Evolutionary conservation across 2,113 vertebrate genomes (phyloP).

Genomic region (Gnathochromis pfefferi): DNA sequence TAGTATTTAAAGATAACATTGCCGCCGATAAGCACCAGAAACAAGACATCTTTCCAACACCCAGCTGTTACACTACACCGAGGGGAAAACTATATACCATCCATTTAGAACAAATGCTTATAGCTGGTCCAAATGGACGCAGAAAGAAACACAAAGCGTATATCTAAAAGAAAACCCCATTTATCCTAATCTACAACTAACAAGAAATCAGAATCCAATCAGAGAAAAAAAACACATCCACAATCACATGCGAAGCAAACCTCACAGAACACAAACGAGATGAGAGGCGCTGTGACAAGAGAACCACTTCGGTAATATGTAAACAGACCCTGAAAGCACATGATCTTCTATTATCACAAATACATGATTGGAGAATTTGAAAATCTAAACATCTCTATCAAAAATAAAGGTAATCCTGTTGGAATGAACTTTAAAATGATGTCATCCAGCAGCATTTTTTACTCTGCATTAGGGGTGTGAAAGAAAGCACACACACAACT

Average conservation of each 20-base stretch:
- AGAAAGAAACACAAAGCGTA: not conserved
- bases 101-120: constrained; percentile 3
- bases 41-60: constrained; percentile 11
- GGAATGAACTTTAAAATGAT: not conserved
- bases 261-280: not conserved
- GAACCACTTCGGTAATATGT: not conserved
- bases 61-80: not conserved
- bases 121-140: not conserved
- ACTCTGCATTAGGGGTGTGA: not conserved
- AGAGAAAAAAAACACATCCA: not conserved
- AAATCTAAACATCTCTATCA: constrained; percentile 53
- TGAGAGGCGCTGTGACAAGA: not conserved
- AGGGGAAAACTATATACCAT: not conserved
- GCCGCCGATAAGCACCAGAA: constrained; percentile 10
- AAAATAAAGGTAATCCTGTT: constrained; percentile 42
- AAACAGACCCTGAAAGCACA: constrained; percentile 9
- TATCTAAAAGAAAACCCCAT: not conserved
- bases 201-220: not conserved
- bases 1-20: not conserved
- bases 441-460: not conserved
- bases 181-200: not conserved
- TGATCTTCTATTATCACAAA: not conserved
- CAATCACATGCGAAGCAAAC: constrained; percentile 3
- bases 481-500: not conserved
- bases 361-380: not conserved